phyloP scores from a whole-genome alignment of 2,888 invertebrate genomes.

The Subacronicta megacephala region DNA sequence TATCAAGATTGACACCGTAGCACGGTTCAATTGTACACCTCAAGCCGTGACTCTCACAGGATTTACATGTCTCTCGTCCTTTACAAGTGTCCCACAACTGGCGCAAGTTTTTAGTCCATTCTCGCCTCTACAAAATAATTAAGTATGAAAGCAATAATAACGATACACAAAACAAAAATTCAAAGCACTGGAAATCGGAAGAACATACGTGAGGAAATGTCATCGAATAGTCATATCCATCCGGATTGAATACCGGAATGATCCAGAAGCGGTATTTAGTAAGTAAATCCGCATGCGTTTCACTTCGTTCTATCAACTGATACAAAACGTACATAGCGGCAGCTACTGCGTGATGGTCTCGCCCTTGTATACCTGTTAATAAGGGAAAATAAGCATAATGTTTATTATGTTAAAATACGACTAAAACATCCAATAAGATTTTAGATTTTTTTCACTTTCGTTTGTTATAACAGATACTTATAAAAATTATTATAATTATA shows the following conservation, averaged over 20 bases:
- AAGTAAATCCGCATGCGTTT: constrained; percentile 75
- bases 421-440: too few species aligned
- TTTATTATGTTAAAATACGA: background rate
- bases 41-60: constrained; percentile 73
- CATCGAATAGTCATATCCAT: constrained; percentile 85
- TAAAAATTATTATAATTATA: too few species aligned
- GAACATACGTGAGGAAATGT: constrained; percentile 80
- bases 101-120: constrained; percentile 82
- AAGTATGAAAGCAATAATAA: background rate
- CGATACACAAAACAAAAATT: background rate
- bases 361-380: constrained; percentile 80
- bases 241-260: constrained; percentile 84
- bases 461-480: too few species aligned
- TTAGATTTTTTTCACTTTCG: too few species aligned
- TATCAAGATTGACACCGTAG: constrained; percentile 83
- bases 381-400: background rate
- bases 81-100: constrained; percentile 80
- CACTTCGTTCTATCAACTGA: constrained; percentile 80
- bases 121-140: constrained; percentile 67
- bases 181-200: background rate
- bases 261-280: constrained; percentile 82
- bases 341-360: constrained; percentile 83
- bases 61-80: constrained; percentile 68
- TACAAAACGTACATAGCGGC: constrained; percentile 82
- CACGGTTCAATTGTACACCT: constrained; percentile 78